Evolutionary conservation across 2,113 vertebrate genomes (phyloP), one percentile per base, ranked within the genome.

Genomic region (Epinephelus lanceolatus): DNA sequence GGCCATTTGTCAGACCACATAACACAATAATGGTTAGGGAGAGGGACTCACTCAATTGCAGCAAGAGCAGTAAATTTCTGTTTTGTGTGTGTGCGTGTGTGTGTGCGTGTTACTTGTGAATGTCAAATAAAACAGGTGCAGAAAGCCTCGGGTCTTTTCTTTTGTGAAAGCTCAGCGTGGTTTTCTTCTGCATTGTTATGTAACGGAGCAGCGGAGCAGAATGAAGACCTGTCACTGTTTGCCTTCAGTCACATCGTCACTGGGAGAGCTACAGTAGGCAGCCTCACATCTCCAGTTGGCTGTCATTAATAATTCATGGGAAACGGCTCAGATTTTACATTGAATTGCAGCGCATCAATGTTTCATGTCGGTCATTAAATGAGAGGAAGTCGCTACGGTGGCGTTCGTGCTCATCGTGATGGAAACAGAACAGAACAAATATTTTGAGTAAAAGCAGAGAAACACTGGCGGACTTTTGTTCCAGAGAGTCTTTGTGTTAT

Each of bases 91-190:
- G 62, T 55, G 33, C 33, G 6, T 5, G 33, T 42, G 59, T 47
- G 62, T 65, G 66, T 71, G 83, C 49, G 62, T n/a, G 84, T 88
- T 83, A 49, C 51, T 89, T 72, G 81, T 89, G 57, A 86, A 84
- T 79, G 81, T 91, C 61, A 84, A 94, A 93, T 94, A 93, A 93
- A 92, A 65, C 84, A 76, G 76, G 78, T 78, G 80, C 83, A 84
- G 75, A 86, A 88, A 79, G 76, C 70, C 27, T 72, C 0, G 4
- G 27, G 56, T 86, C 9, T 65, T 82, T 79, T 63, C 23, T 70
- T 79, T 79, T 71, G 57, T 76, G 33, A 78, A 77, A 55, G 61
- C 82, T 55, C 68, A 82, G 85, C 47, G 33, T 8, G 25, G 47
- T 51, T 78, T 80, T 78, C 65, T 85, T 57, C 65, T 72, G 70